Percentiles rank a stretch among this genome's conserved stretches.
phyloP scores from a whole-genome alignment of 2,888 invertebrate genomes.

The Leptinotarsa haldemani region DNA sequence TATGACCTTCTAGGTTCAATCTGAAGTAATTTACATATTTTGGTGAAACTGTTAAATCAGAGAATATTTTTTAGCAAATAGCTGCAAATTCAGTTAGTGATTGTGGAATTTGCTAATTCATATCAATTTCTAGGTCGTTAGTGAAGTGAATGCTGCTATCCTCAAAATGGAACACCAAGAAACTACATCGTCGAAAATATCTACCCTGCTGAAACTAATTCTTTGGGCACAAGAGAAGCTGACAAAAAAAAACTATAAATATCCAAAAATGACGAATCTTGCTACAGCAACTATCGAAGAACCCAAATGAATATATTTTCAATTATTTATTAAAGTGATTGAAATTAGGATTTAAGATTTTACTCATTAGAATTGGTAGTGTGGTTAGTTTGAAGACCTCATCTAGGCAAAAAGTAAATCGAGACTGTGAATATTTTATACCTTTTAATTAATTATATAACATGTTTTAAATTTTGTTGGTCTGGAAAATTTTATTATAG shows the following conservation, averaged over 20 bases:
- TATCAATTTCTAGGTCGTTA: conserved; percentile 79
- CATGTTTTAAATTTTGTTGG: conserved; percentile 19
- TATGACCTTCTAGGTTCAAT: too few species aligned
- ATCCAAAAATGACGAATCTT: conserved; percentile 94
- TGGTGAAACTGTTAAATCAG: too few species aligned
- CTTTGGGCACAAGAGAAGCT: conserved; percentile 96
- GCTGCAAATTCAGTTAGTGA: conserved; percentile 5
- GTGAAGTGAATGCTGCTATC: conserved; percentile 98
- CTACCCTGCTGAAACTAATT: conserved; percentile 90
- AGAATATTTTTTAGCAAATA: neutral
- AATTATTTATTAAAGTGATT: conserved; percentile 29
- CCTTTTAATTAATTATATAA: conserved; percentile 29
- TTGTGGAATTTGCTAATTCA: conserved; percentile 14
- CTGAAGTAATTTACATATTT: too few species aligned
- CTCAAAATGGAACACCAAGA: conserved; percentile 93
- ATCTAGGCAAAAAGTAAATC: conserved; percentile 10
- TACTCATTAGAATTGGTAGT: neutral
- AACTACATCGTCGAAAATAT: conserved; percentile 90
- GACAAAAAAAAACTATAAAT: conserved; percentile 93
- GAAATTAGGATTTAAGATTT: conserved; percentile 21
- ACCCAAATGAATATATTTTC: conserved; percentile 50
- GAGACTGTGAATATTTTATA: conserved; percentile 36
- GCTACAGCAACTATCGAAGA: conserved; percentile 85
- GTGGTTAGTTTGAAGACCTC: neutral
- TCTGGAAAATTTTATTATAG: conserved; percentile 18